Base-by-base conservation (phyloP, 2,797 vertebrate genomes). In the Echiichthys vipera region DNA sequence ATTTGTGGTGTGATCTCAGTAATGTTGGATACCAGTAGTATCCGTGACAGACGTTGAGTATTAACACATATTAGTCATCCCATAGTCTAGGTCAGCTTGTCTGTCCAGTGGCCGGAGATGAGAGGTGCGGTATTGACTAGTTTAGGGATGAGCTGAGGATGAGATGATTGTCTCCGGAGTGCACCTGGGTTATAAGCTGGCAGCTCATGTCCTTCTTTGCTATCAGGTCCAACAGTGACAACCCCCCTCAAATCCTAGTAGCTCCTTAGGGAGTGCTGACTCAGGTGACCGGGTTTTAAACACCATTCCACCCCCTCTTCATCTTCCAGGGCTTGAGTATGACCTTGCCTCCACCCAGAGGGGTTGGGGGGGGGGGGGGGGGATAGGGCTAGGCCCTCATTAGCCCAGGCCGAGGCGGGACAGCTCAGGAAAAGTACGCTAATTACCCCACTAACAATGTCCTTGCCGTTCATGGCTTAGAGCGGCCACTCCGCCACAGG, bases 201-300 rank as follows among this genome's bases (percentile, higher is more conserved):
- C 74, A 63, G 88, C 92, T 94, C 91, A 87, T 93, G 90, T 93
- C 91, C 91, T 92, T 86, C 85, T 92, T 90, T 93, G 92, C 93
- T 84, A 88, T 79, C 84, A 43, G 80, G 74, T 84, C 81, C 73
- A 54, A 67, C 82, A 82, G 85, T 81, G 70, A 64, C 71, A 53
- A 68, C 77, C 77, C 68, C 70, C 51, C 70, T 18, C 49, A 53
- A 66, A 63, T 78, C 78, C 77, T 65, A 69, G 84, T 77, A 89
- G 86, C 89, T 91, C 90, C 87, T 90, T 80, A 78, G 88, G 92
- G 91, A 94, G 84, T 65, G 95, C 96, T 97, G 96, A 96, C 94
- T 96, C 96, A 95, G 96, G 83, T 88, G 71, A 87, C 90, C 87
- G 29, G 77, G 94, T 92, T 88, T 96, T 96, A 94, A 89, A 89